phyloP scores from a whole-genome alignment of 2,888 invertebrate genomes.

The Ophioninae sp. region DNA sequence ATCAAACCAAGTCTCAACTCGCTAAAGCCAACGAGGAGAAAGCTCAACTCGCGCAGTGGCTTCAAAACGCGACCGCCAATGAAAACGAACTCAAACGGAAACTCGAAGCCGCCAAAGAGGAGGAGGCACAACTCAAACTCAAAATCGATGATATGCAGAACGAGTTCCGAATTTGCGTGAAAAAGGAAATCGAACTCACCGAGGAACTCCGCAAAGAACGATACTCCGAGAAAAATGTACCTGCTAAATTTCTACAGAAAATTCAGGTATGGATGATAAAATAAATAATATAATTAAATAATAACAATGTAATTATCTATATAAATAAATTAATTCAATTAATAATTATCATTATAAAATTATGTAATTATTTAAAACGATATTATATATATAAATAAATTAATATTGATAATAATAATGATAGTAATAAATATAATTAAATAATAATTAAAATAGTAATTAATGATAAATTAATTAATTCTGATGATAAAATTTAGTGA shows the following conservation, averaged over 20 bases:
- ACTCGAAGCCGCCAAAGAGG: slow-evolving; percentile 74
- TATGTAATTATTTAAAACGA: too few relatives aligned
- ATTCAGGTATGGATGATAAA: slow-evolving; percentile 74
- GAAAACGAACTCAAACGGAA: slow-evolving; percentile 85
- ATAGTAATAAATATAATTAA: too few relatives aligned
- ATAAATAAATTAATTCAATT: too few relatives aligned
- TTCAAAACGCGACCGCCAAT: slow-evolving; percentile 85
- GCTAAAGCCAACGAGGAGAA: slow-evolving; percentile 69
- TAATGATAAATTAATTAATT: too few relatives aligned
- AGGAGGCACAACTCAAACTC: slow-evolving; percentile 78
- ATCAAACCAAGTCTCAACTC: slow-evolving; percentile 70
- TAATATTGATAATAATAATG: too few relatives aligned
- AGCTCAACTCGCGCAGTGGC: slow-evolving; percentile 72
- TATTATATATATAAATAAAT: too few relatives aligned
- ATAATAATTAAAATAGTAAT: too few relatives aligned
- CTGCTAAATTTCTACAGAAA: slow-evolving; percentile 77
- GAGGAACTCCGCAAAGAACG: slow-evolving; percentile 67
- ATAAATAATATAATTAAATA: too few relatives aligned
- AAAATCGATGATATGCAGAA: slow-evolving; percentile 70
- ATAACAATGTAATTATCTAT: too few relatives aligned
- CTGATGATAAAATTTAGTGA: too few relatives aligned
- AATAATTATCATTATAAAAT: too few relatives aligned
- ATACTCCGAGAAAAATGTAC: slow-evolving; percentile 75
- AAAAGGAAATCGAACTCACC: slow-evolving; percentile 68
- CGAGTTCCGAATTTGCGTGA: slow-evolving; percentile 66